Conservation (phyloP, 2,797 vertebrate species). For the Sciaenops ocellatus region DNA sequence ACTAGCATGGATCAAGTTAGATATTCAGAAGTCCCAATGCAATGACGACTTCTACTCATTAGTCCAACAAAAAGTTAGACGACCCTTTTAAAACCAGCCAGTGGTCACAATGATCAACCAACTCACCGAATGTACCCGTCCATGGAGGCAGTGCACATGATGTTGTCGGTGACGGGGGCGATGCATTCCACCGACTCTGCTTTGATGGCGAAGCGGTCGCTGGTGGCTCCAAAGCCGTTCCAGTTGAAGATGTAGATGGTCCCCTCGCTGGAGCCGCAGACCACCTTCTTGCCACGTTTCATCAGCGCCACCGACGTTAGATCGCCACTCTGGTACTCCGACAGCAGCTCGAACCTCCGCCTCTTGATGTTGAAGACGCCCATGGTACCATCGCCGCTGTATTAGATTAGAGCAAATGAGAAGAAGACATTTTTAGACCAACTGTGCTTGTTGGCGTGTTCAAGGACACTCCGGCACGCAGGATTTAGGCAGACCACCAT, state of each 20-base stretch:
- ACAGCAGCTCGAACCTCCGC: slow-evolving; percentile 92
- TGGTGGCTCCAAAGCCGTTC: slow-evolving; percentile 95
- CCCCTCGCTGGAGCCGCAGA: slow-evolving; percentile 93
- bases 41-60: too few relatives aligned
- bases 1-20: not conserved
- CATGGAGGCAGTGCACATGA: slow-evolving; percentile 92
- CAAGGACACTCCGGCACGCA: not conserved
- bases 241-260: slow-evolving; percentile 98
- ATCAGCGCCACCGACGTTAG: slow-evolving; percentile 92
- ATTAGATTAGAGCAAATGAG: not conserved
- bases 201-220: slow-evolving; percentile 93
- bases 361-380: slow-evolving; percentile 93
- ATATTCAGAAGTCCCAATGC: not conserved
- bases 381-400: slow-evolving; percentile 95
- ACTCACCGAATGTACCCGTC: slow-evolving; percentile 95
- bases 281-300: slow-evolving; percentile 94
- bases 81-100: not conserved
- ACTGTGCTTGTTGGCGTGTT: not conserved
- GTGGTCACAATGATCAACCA: rapidly evolving
- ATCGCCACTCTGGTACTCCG: slow-evolving; percentile 93
- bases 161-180: slow-evolving; percentile 89
- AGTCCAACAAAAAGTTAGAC: too few relatives aligned
- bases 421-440: not conserved
- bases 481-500: too few relatives aligned
- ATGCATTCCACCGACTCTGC: slow-evolving; percentile 94